These are phyloP conservation scores for Eidolon dupreanum DNA, from an alignment of 2,797 vertebrate genomes.

Conservation along the genomic window DNA sequence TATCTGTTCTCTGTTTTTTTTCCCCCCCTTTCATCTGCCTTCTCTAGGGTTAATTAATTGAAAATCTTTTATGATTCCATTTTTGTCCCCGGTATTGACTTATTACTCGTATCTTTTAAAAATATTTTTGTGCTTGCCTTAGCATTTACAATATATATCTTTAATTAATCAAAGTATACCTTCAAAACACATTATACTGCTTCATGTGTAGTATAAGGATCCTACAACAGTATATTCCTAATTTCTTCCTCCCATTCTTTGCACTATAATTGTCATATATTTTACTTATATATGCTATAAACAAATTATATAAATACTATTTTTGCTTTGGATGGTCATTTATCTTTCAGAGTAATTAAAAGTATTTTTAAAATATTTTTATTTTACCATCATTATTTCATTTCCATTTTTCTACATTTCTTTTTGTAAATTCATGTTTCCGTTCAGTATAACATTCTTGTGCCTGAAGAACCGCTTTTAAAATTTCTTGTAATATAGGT, in stretches of 20 bases:
- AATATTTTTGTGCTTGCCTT: not conserved
- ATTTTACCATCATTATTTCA: not conserved
- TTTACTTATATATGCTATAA: not conserved
- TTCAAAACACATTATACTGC: not conserved
- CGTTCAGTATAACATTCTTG: not conserved
- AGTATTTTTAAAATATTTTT: not conserved
- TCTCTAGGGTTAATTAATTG: not conserved
- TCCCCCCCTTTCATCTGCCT: not conserved
- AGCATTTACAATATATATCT: not conserved
- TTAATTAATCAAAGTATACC: not conserved
- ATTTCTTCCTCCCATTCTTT: not conserved
- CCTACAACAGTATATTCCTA: not conserved
- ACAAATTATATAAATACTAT: not conserved
- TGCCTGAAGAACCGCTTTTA: not conserved
- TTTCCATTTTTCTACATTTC: not conserved
- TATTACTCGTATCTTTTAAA: not conserved
- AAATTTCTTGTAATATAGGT: not conserved
- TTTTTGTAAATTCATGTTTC: not conserved
- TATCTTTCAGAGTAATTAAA: not conserved
- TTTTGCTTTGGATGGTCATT: not conserved
- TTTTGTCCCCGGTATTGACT: not conserved
- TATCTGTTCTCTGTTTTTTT: not conserved
- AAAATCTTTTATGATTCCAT: not conserved
- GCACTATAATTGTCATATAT: not conserved
- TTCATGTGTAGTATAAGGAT: not conserved